phyloP scores from a whole-genome alignment of 1,140 invertebrate genomes.

The Eueides isabella region DNA sequence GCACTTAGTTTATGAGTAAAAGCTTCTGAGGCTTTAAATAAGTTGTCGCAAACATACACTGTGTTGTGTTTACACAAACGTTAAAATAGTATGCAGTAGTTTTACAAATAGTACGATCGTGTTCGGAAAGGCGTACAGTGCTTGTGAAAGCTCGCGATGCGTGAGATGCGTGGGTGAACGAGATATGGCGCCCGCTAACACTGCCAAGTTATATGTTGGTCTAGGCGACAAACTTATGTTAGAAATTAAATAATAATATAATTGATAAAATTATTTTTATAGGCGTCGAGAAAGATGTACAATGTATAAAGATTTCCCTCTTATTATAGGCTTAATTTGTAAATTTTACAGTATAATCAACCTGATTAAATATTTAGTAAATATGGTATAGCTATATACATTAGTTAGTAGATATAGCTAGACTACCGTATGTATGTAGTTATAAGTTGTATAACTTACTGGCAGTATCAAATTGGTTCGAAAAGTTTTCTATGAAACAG shows the following conservation, averaged over 20 bases:
- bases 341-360: not conserved
- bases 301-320: constrained; percentile 58
- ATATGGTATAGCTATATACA: too few species aligned
- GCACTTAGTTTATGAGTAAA: constrained; percentile 31
- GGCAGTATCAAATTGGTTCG: constrained; percentile 54
- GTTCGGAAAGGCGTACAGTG: constrained; percentile 46
- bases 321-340: constrained; percentile 28
- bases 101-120: constrained; percentile 41
- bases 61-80: constrained; percentile 45
- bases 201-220: constrained; percentile 42
- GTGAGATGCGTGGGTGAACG: constrained; percentile 74
- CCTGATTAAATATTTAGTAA: not conserved
- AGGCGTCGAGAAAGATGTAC: constrained; percentile 25
- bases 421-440: not conserved
- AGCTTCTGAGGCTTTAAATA: constrained; percentile 20
- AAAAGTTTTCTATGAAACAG: constrained; percentile 58
- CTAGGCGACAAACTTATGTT: constrained; percentile 43
- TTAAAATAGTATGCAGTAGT: constrained; percentile 40
- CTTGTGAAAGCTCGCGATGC: constrained; percentile 76
- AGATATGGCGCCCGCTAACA: constrained; percentile 64
- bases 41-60: constrained; percentile 28
- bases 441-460: not conserved
- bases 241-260: constrained; percentile 2
- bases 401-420: not conserved
- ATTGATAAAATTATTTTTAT: not conserved